Evolutionary conservation across 2,888 invertebrate genomes (phyloP), one percentile per base, ranked within the genome.

Genomic region (Penaeus monodon): DNA sequence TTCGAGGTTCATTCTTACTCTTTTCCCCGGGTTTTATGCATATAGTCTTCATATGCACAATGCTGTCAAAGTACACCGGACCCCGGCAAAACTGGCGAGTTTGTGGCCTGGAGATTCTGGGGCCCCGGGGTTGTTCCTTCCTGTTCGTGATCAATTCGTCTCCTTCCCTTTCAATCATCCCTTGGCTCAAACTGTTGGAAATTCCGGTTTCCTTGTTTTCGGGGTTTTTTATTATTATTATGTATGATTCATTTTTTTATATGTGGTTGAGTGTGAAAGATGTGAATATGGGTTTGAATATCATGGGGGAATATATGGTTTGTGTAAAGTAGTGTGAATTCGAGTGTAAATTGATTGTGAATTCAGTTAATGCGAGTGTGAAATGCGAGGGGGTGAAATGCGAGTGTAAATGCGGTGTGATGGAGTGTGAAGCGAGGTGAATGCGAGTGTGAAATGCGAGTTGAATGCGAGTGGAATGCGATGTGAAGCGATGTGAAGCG

Each of bases 41-140:
- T 88, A 33, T 97, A 80, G 96, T 96, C 20, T 97, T 97, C 92
- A 95, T 97, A 91, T 96, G 95, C 92, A 95, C 96, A 89, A 94
- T 95, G 91, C 94, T 94, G 88, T 94, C 95, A 29, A 91, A 91
- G 27, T 92, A 90, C 92, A 92, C 89, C 92, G 93, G 79, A 93
- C 94, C 82, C 94, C 95, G 89, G 95, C 95, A 80, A 80, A 94
- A 94, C 85, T 97, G 94, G 94, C 96, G 93, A 95, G 95, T 91
- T 95, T 95, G 95, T 97, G 81, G 94, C 97, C 0, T 97, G 95
- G 94, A 97, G 95, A 29, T 96, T 97, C 92, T 97, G 97, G 97
- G 96, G 95, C 96, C 91, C 96, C 96, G 20, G 95, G 95, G 70
- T 95, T 96, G 90, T 93, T 97, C 97, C 27, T 94, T 94, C 3